Evolutionary conservation across 1,140 invertebrate genomes (phyloP).

Genomic region (Atta cephalotes): DNA sequence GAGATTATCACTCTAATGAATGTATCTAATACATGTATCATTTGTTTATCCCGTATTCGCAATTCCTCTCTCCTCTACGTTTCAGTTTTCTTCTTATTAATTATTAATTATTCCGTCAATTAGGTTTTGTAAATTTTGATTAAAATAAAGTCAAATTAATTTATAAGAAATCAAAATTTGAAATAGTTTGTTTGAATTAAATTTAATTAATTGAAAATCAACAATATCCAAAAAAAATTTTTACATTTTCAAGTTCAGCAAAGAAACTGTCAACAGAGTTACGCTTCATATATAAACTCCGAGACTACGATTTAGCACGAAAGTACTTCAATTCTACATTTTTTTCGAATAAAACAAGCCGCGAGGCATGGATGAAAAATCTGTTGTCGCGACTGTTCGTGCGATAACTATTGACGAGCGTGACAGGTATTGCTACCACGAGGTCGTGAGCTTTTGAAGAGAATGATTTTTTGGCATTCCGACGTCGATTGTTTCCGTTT

Average conservation of each 20-base stretch:
- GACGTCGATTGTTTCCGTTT: slow-evolving; percentile 4
- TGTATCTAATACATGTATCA: no score
- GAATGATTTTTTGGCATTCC: slow-evolving; percentile 36
- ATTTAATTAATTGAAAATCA: neutral
- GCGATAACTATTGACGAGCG: slow-evolving; percentile 44
- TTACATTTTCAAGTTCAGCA: neutral
- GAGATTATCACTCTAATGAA: no score
- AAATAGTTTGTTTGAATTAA: slow-evolving; percentile 10
- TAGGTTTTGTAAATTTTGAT: neutral
- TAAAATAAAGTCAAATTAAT: slow-evolving; percentile 28
- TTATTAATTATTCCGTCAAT: neutral
- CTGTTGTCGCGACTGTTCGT: slow-evolving; percentile 26
- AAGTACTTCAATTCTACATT: neutral
- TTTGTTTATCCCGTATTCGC: no score
- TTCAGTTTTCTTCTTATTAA: neutral
- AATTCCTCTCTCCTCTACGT: no score
- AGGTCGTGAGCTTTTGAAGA: slow-evolving; percentile 1
- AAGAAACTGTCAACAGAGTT: neutral
- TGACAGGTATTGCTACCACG: slow-evolving; percentile 22
- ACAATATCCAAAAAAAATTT: neutral
- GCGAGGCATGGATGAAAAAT: slow-evolving; percentile 16
- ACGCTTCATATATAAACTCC: slow-evolving; percentile 9
- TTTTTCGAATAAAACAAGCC: slow-evolving; percentile 35
- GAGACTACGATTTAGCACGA: slow-evolving; percentile 13
- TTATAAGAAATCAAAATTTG: neutral